Percentiles rank a stretch among this genome's conserved stretches.
Conservation (phyloP, 2,797 vertebrate genomes). For the Pangasius sanitwongsei region DNA sequence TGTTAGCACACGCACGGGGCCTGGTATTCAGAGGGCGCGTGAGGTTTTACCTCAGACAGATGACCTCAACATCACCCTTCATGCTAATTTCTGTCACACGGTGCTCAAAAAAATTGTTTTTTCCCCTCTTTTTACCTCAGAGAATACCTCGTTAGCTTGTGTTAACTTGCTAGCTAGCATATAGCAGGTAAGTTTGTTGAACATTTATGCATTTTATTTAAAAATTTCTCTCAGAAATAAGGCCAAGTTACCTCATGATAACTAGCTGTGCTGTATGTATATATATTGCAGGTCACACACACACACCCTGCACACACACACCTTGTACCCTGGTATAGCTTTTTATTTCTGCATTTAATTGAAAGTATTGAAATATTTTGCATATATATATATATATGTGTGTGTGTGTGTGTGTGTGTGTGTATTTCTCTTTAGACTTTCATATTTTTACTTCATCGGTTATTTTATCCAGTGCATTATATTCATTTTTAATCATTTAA, state of each 20-base stretch:
- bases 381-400: too few relatives aligned
- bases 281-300: too few relatives aligned
- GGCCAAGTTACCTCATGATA: not conserved
- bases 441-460: not conserved
- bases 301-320: too few relatives aligned
- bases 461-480: too few relatives aligned
- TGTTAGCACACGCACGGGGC: not conserved
- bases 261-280: not conserved
- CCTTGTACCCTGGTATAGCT: not conserved
- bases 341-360: not conserved
- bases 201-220: not conserved
- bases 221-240: not conserved
- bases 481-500: not conserved
- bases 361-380: not conserved
- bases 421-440: not conserved
- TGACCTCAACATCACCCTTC: not conserved
- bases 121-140: not conserved
- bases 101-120: not conserved
- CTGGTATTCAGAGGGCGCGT: not conserved
- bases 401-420: too few relatives aligned
- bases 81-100: not conserved
- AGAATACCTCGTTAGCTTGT: not conserved
- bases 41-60: not conserved
- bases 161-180: too few relatives aligned
- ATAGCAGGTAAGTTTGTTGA: not conserved